Evolutionary conservation across 2,797 vertebrate species (phyloP).

Genomic region (Channa striata): DNA sequence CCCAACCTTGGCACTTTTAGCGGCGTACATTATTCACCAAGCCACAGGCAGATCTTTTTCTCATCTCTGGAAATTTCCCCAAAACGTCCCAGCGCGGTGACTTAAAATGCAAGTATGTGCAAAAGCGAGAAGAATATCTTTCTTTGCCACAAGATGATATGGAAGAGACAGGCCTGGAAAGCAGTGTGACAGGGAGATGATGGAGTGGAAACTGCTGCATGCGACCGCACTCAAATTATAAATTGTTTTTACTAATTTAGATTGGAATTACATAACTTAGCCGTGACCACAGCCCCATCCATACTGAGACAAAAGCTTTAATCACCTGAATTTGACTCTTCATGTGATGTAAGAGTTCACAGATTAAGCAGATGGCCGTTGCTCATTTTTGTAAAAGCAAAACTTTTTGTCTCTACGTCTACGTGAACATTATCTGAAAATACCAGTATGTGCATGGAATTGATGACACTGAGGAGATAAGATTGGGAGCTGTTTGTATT

Average conservation of each 20-base stretch:
- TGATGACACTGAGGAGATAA: not conserved
- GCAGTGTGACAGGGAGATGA: conserved; percentile 17
- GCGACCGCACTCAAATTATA: conserved; percentile 6
- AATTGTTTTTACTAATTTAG: not conserved
- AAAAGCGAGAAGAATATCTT: conserved; percentile 28
- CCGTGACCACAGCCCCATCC: not conserved
- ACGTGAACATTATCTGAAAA: conserved; percentile 4
- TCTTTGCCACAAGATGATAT: conserved; percentile 15
- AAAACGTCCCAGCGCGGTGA: conserved; percentile 12
- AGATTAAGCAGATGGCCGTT: not conserved
- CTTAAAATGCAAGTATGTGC: conserved; percentile 47
- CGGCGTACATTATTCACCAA: conserved; percentile 46
- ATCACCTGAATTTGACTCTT: no score
- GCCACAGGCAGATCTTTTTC: conserved; percentile 31
- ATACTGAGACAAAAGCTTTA: no score
- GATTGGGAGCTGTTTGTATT: not conserved
- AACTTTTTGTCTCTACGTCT: no score
- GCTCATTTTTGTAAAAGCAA: not conserved
- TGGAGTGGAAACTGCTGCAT: not conserved
- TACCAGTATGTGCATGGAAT: not conserved
- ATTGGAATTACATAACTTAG: not conserved
- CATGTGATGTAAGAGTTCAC: no score
- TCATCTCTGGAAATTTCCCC: conserved; percentile 32
- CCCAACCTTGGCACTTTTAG: conserved; percentile 37
- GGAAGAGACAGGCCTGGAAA: not conserved